A percentile compares a stretch with the other conserved stretches of the same genome.
Evolutionary conservation across 2,888 invertebrate genomes (phyloP).

Genomic region (Endotricha flammealis): DNA sequence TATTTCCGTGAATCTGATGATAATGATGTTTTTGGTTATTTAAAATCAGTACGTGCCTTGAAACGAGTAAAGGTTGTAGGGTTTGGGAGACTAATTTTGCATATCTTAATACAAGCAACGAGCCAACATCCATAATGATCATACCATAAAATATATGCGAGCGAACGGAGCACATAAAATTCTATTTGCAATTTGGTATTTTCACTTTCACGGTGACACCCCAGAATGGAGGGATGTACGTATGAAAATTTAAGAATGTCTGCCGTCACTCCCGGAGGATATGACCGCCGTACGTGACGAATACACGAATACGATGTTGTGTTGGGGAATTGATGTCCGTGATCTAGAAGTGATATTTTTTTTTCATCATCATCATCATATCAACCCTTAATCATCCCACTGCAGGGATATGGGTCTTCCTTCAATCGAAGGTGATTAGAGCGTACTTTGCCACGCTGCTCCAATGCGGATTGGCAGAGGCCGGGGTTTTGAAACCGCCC

Average conservation of each 20-base stretch:
- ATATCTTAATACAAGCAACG: not conserved
- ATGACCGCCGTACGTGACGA: slow-evolving; percentile 55
- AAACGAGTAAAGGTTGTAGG: too few relatives aligned
- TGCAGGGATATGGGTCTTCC: too few relatives aligned
- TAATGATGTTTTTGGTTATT: too few relatives aligned
- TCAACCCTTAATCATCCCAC: too few relatives aligned
- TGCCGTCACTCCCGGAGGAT: slow-evolving; percentile 52
- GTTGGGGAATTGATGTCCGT: slow-evolving; percentile 14
- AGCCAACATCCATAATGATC: slow-evolving; percentile 11
- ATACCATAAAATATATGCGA: slow-evolving; percentile 15
- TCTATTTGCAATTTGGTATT: slow-evolving; percentile 55
- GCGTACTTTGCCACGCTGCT: too few relatives aligned
- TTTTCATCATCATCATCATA: too few relatives aligned
- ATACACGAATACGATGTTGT: slow-evolving; percentile 33
- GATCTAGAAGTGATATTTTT: slow-evolving; percentile 22
- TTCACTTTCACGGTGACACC: slow-evolving; percentile 55
- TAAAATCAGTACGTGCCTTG: too few relatives aligned
- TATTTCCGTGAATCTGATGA: too few relatives aligned
- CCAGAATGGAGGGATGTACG: slow-evolving; percentile 34
- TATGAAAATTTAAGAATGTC: slow-evolving; percentile 69
- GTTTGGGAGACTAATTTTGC: too few relatives aligned
- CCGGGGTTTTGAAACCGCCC: too few relatives aligned
- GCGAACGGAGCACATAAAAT: slow-evolving; percentile 37
- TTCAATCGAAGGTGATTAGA: too few relatives aligned
- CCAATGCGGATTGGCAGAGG: too few relatives aligned